Base-by-base conservation (phyloP, 2,113 vertebrate genomes). In the Podarcis muralis region DNA sequence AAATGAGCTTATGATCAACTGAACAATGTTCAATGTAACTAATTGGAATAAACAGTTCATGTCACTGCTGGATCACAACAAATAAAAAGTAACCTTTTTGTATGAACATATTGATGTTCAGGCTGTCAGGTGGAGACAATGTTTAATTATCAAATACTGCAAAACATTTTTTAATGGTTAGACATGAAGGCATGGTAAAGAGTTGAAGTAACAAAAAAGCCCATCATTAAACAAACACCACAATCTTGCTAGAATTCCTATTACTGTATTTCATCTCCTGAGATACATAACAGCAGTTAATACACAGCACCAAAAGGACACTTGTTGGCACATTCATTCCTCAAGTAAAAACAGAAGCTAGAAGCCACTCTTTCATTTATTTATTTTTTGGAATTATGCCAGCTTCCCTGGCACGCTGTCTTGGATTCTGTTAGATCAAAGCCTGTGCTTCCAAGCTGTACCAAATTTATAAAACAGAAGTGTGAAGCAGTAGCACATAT, bases 261-360 rank as follows among this genome's bases (percentile, higher is more conserved):
- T n/a, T 5, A n/a, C n/a, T n/a, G n/a, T n/a, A n/a, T 80, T 37
- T 82, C n/a, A 25, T 66, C 81, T 32, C 27, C 22, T 37, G 40
- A 4, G 27, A n/a, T 27, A 84, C 48, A 20, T 15, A 37, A 62
- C 71, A 37, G 20, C n/a, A 74, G 40, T 74, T 35, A 74, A 59
- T 74, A 32, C 25, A 12, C 22, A 13, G 69, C 69, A 75, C 18
- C 32, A 76, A 35, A 37, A 72, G 71, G 20, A 22, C 81, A 83
- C 57, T 62, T 84, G 20, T 84, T 74, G 48, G 69, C 69, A 74
- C 6, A 32, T 84, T 91, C 35, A n/a, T 91, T 83, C 86, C 74
- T 88, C 85, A 91, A 92, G 86, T 30, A 74, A 88, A 88, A 81
- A 0, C 2, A 92, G 3, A 11, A 89, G 83, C 83, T 66, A 84